Evolutionary conservation across 2,888 invertebrate genomes (phyloP).

Genomic region (Cheilosia scutellata): DNA sequence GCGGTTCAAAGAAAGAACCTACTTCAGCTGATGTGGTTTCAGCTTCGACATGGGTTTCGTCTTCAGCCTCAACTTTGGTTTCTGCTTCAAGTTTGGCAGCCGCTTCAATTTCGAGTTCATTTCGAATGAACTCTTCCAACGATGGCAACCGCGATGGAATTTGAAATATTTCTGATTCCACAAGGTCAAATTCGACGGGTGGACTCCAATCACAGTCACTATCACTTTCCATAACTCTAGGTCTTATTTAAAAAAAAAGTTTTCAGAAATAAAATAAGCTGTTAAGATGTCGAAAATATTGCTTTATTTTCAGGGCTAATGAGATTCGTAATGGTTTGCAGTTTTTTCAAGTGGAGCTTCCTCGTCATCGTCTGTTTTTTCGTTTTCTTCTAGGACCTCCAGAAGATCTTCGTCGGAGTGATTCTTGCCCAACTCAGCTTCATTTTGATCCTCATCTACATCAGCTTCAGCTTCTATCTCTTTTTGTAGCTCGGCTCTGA

Average conservation of each 20-base stretch:
- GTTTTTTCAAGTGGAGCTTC: background rate
- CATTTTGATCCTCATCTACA: background rate
- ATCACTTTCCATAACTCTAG: constrained; percentile 18
- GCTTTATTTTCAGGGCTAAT: constrained; percentile 10
- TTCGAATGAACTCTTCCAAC: constrained; percentile 17
- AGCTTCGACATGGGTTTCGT: background rate
- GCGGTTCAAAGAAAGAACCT: background rate
- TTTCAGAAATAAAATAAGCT: constrained; percentile 16
- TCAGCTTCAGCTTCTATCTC: background rate
- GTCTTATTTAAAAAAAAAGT: background rate
- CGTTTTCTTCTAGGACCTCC: background rate
- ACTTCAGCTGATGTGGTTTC: background rate
- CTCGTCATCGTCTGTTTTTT: background rate
- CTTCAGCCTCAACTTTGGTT: background rate
- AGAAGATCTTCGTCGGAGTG: background rate
- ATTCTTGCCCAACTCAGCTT: background rate
- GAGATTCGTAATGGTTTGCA: background rate
- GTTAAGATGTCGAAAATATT: background rate
- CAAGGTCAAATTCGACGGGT: constrained; percentile 8
- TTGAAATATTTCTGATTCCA: constrained; percentile 38
- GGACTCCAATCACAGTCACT: constrained; percentile 46
- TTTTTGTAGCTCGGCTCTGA: constrained; percentile 31
- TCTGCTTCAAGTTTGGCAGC: constrained; percentile 6
- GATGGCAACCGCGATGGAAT: constrained; percentile 42
- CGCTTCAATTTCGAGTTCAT: constrained; percentile 29